phyloP scores from a whole-genome alignment of 2,888 invertebrate species.

The Spodoptera littoralis region DNA sequence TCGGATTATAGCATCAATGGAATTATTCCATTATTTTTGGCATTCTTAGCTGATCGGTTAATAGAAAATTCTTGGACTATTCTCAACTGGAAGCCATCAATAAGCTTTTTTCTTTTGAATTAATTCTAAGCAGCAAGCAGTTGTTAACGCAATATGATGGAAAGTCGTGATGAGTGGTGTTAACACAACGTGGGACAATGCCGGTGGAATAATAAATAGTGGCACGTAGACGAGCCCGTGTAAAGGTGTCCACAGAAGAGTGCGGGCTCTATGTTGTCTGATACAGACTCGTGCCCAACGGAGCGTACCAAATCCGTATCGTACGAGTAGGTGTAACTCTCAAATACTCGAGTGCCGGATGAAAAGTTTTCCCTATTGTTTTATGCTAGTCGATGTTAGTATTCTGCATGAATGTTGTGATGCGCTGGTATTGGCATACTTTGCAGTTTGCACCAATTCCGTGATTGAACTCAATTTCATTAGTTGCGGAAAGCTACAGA shows the following conservation, averaged over 20 bases:
- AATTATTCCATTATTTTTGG: constrained; percentile 13
- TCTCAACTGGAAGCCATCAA: not conserved
- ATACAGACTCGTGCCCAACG: constrained; percentile 59
- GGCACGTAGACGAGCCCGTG: constrained; percentile 45
- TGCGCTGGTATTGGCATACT: constrained; percentile 43
- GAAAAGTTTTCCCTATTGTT: constrained; percentile 62
- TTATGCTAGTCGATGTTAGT: constrained; percentile 32
- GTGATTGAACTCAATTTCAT: constrained; percentile 52
- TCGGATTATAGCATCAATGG: constrained; percentile 4
- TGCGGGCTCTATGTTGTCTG: constrained; percentile 57
- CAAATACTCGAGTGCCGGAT: constrained; percentile 54
- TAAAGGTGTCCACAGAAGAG: constrained; percentile 56
- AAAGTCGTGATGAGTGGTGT: constrained; percentile 56
- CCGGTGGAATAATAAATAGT: constrained; percentile 56
- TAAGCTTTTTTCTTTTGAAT: constrained; percentile 15
- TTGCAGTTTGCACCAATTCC: constrained; percentile 49
- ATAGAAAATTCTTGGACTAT: not conserved
- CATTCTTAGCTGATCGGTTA: constrained; percentile 1
- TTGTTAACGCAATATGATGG: constrained; percentile 44
- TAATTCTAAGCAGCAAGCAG: constrained; percentile 22
- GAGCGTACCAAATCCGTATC: constrained; percentile 57
- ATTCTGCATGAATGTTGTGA: constrained; percentile 26
- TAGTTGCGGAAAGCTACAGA: constrained; percentile 43
- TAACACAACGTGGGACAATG: constrained; percentile 53
- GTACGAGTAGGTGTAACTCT: constrained; percentile 47